Evolutionary conservation across 1,140 invertebrate species (phyloP), one percentile per base, ranked within the genome.

Genomic region (Chironomus tepperi): DNA sequence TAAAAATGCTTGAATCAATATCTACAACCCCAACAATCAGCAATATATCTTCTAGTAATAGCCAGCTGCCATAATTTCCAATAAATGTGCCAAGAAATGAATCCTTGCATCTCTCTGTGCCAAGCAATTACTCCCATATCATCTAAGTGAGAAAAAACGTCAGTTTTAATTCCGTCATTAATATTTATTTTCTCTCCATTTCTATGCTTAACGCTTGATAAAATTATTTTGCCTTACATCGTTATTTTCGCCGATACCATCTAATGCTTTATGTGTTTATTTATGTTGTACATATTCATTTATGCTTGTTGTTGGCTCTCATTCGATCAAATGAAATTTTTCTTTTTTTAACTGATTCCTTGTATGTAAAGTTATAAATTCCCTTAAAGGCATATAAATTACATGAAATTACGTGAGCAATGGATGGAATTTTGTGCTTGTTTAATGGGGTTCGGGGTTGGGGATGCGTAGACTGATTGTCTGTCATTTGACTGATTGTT

Each of bases 301-400:
- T 57, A 47, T 47, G 8, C 43, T 47, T 47, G 15, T 10, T 47
- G 8, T 15, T 9, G 8, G 47, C n/a, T 15, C 47, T 1, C n/a
- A 57, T 57, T 57, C 47, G 47, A 57, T 57, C 47, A 57, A 57
- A 57, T 57, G 47, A 57, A 57, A 57, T 57, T n/a, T 57, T 57
- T 57, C 10, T n/a, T 5, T n/a, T 57, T 57, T 47, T 57, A 15
- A 34, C 24, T 57, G 47, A 57, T n/a, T 57, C 12, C 10, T n/a
- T 15, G 47, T 57, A 57, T n/a, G n/a, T 57, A 15, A n/a, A n/a
- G 47, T 57, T 15, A 57, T 57, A 57, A 57, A 57, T 12, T 57
- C 12, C 12, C 47, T 57, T 57, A n/a, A 15, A 57, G 47, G 47
- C 47, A n/a, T 12, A 57, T 57, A 57, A 57, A 57, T 57, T 57